These are phyloP conservation scores for Gopherus evgoodei DNA, from an alignment of 2,113 vertebrate genomes.

Conservation along the genomic window DNA sequence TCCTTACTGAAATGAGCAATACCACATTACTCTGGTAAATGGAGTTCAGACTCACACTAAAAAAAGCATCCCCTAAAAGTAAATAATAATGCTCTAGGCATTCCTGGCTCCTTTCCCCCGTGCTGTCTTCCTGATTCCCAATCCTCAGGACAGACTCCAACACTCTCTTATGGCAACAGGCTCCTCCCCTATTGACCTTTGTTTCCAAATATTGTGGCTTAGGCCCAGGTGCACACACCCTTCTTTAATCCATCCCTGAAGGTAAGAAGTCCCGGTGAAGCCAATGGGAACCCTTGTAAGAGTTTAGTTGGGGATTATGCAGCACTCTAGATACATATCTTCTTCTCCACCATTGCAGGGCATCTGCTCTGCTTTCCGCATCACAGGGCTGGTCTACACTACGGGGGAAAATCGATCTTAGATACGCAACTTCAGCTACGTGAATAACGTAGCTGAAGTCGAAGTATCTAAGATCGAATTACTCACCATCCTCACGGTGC, in stretches of 20 bases:
- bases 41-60: not conserved
- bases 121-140: not conserved
- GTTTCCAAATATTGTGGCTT: not conserved
- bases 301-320: too few species aligned
- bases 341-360: not conserved
- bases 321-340: not conserved
- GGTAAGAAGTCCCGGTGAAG: not conserved
- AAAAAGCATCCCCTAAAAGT: not conserved
- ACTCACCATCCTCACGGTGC: too few species aligned
- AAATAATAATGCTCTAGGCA: not conserved
- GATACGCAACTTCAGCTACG: too few species aligned
- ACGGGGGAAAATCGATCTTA: too few species aligned
- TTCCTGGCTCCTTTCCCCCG: not conserved
- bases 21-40: not conserved
- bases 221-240: not conserved
- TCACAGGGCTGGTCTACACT: too few species aligned
- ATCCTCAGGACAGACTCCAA: not conserved
- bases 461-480: too few species aligned
- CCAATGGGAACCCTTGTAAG: not conserved
- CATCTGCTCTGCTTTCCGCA: not conserved
- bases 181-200: not conserved
- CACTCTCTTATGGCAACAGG: not conserved
- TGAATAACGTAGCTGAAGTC: too few species aligned
- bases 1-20: not conserved
- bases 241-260: not conserved